A percentile compares a stretch with the other conserved stretches of the same genome.
phyloP scores from a whole-genome alignment of 2,797 vertebrate species.

The Selene dorsalis region DNA sequence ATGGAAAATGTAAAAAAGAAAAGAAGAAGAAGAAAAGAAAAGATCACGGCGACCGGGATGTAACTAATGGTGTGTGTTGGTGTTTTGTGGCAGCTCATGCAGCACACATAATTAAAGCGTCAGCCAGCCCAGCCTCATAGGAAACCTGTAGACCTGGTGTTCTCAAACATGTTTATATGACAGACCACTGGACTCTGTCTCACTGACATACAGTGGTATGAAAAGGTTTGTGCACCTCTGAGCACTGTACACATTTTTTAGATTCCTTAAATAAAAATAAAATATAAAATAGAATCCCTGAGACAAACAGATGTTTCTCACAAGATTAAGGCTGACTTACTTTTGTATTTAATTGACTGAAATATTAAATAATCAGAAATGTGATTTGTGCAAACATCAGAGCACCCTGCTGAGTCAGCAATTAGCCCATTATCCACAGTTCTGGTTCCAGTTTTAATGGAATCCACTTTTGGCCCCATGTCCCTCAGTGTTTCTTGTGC shows the following conservation, averaged over 20 bases:
- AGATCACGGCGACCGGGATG: not conserved
- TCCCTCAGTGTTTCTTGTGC: too few relatives aligned
- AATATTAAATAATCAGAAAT: not conserved
- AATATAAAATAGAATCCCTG: not conserved
- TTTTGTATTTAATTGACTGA: not conserved
- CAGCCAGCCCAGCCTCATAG: constrained; percentile 40
- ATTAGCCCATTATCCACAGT: too few relatives aligned
- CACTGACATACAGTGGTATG: not conserved
- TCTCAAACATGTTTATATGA: constrained; percentile 11
- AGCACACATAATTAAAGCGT: constrained; percentile 44
- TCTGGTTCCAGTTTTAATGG: too few relatives aligned
- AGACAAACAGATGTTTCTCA: not conserved
- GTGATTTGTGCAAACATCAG: not conserved
- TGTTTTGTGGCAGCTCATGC: constrained; percentile 47
- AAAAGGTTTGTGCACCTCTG: not conserved
- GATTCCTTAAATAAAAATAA: not conserved
- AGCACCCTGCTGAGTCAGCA: not conserved
- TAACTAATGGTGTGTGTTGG: not conserved
- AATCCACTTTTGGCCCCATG: too few relatives aligned
- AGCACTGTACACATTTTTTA: not conserved
- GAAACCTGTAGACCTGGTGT: constrained; percentile 6
- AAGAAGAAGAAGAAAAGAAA: not conserved
- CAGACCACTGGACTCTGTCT: not conserved
- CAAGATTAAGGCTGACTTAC: not conserved
- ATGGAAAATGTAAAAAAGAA: constrained; percentile 1